Base-by-base conservation (phyloP, 2,113 vertebrate genomes). In the Ondatra zibethicus region DNA sequence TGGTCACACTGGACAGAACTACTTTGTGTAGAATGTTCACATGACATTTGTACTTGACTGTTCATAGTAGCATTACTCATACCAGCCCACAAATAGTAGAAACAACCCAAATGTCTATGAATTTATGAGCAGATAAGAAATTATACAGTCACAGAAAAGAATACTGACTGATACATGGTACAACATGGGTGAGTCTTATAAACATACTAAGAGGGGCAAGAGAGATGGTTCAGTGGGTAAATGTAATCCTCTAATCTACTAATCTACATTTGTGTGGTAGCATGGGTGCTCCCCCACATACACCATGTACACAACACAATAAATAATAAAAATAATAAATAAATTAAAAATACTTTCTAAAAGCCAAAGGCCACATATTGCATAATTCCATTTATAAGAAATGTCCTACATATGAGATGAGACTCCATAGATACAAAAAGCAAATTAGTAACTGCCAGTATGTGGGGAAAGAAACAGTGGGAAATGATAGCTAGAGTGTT, bases 111-210 rank as follows among this genome's bases (percentile, higher is more conserved):
- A 55, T 73, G 42, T 45, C 39, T 39, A 72, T 29, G 25, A 93
- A n/a, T 21, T 92, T 58, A 78, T 68, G 45, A 70, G 45, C 36
- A 47, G 31, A 65, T 77, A 82, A 94, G 72, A 77, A n/a, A 93
- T 23, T 7, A 55, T 13, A 68, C 3, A 68, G n/a, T 5, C 23
- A 88, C 81, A 98, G 55, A 94, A 80, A 75, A 87, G 39, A 80
- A 47, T 42, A 73, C 39, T 65, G 39, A 73, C 39, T 65, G 39
- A 42, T 86, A 31, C 27, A 86, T 10, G 27, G 39, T 66, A 33
- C 29, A 31, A 33, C 27, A 66, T 66, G 82, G 36, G 45, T 7
- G 17, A 85, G n/a, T 7, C 16, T 89, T 75, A 65, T 47, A 77
- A 91, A 66, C 75, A 91, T 7, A 29, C 29, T 50, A 58, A 39